Percentiles rank a stretch among this genome's conserved stretches.
These are phyloP conservation scores for Pyrgus malvae DNA, from an alignment of 2,888 invertebrate genomes.

Conservation along the genomic window DNA sequence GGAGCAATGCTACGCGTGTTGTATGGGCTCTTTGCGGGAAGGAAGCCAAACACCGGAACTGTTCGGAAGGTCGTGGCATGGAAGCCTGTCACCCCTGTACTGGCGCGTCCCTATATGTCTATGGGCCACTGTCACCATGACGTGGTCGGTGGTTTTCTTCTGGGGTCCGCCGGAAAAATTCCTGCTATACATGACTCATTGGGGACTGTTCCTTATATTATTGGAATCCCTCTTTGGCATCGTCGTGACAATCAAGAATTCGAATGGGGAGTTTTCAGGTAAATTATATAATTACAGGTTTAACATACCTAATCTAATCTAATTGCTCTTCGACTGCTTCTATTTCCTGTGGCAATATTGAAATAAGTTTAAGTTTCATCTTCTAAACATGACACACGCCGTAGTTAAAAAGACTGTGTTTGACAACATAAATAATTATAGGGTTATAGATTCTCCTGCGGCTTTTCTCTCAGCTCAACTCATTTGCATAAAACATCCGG, in stretches of 20 bases:
- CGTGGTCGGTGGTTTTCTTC: constrained; percentile 59
- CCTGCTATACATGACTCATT: constrained; percentile 80
- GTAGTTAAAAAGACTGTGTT: too few relatives aligned
- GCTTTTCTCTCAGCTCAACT: too few relatives aligned
- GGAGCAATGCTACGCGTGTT: constrained; percentile 45
- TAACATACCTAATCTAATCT: too few relatives aligned
- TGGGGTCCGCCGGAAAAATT: constrained; percentile 72
- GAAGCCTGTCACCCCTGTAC: constrained; percentile 56
- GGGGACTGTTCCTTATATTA: constrained; percentile 72
- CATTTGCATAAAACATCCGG: too few relatives aligned
- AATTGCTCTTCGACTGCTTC: too few relatives aligned
- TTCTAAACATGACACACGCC: too few relatives aligned
- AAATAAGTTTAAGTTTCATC: too few relatives aligned
- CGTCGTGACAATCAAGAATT: constrained; percentile 28
- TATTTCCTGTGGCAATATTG: too few relatives aligned
- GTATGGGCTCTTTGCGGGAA: constrained; percentile 51
- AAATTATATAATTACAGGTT: constrained; percentile 32
- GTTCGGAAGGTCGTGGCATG: constrained; percentile 56
- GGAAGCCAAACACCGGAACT: constrained; percentile 52
- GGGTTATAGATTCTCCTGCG: too few relatives aligned
- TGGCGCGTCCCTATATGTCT: constrained; percentile 68
- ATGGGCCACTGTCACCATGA: constrained; percentile 54
- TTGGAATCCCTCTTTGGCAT: constrained; percentile 65
- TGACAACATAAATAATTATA: too few relatives aligned
- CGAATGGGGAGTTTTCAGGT: constrained; percentile 37